Conservation (phyloP, 2,888 invertebrate genomes). For the Ariolimax columbianus region DNA sequence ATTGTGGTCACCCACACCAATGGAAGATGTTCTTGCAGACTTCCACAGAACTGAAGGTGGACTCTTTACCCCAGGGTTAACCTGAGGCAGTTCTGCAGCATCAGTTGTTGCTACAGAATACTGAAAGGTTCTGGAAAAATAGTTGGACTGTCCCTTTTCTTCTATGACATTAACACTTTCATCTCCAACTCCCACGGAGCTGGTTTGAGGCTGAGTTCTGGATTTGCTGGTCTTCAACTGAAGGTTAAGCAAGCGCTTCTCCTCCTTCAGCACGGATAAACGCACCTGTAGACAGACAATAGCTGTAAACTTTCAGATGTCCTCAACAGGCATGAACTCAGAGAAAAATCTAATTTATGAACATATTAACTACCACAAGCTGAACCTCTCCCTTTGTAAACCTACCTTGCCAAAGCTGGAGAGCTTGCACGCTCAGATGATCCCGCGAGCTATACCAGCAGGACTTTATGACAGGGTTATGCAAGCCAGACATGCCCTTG, state of each 20-base stretch:
- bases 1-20: constrained; percentile 74
- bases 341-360: too few species aligned
- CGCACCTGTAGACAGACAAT: constrained; percentile 59
- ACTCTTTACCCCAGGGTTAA: constrained; percentile 57
- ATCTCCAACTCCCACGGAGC: constrained; percentile 71
- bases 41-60: constrained; percentile 64
- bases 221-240: constrained; percentile 79
- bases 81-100: constrained; percentile 48
- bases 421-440: too few species aligned
- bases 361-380: too few species aligned
- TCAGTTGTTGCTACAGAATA: constrained; percentile 26
- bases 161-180: constrained; percentile 59
- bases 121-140: constrained; percentile 12
- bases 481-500: too few species aligned
- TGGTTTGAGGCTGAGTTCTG: constrained; percentile 61
- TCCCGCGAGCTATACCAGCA: too few species aligned
- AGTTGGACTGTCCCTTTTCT: background rate
- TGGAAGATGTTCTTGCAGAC: constrained; percentile 63
- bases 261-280: constrained; percentile 84
- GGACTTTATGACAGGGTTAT: too few species aligned
- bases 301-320: too few species aligned
- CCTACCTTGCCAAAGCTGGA: too few species aligned
- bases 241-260: constrained; percentile 84
- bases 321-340: too few species aligned
- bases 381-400: too few species aligned